Base-by-base conservation (phyloP, 2,113 vertebrate genomes). In the Archilochus colubris region DNA sequence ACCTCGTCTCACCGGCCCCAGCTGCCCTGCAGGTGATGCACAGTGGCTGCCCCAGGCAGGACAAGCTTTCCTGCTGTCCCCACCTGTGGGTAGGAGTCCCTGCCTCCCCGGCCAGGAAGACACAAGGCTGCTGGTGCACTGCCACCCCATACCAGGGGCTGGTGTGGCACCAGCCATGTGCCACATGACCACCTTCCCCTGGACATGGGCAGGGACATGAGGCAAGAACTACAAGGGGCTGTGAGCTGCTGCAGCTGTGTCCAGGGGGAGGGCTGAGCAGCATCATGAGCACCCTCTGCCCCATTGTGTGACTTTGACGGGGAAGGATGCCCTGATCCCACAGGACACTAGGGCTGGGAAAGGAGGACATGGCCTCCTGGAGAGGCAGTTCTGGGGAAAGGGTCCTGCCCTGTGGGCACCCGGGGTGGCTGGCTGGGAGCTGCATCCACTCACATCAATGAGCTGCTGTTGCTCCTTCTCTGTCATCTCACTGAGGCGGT, bases 401-500 rank as follows among this genome's bases (percentile, higher is more conserved):
- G 30, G 17, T 63, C 81, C 66, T 51, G 55, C 40, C 62, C 51
- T 2, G 3, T 3, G 7, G 25, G 50, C 54, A 30, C 21, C 20
- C 2, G 0, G 30, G 20, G 3, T 21, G 44, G 24, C 31, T 51
- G 58, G 15, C 40, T 3, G 7, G 27, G 69, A 28, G n/a, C 72
- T 77, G 83, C 43, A 21, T 16, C 1, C 9, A 77, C 98, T 98
- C 96, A 98, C 98, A 0, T 98, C 98, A 79, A 98, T 98, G 48
- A 98, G 98, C 90, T 98, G 98, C 91, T 98, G 98, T 62, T 98
- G 98, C 48, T 98, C 98, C 79, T 96, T 74, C 28, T 98, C 98
- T 0, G 98, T 98, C 98, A 98, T 98, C 73, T 98, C 98, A 2
- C 96, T 97, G 84, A 98, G 98, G 46, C 98, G 97, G 78, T 98